Evolutionary conservation across 2,113 vertebrate genomes (phyloP).

Genomic region (Apus apus): DNA sequence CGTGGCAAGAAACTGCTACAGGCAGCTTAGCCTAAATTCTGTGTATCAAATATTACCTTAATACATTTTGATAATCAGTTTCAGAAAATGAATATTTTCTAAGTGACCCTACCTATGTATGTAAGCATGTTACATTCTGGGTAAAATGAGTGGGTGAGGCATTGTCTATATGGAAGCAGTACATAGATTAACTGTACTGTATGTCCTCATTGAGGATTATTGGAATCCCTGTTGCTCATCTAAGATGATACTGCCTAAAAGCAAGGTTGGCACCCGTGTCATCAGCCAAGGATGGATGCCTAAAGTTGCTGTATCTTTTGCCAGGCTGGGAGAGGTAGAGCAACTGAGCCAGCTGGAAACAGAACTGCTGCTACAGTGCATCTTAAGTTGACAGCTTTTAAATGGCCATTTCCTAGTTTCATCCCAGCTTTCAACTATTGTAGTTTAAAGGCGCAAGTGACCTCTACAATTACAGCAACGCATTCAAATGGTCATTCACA

Average conservation of each 20-base stretch:
- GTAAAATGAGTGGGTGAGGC: background rate
- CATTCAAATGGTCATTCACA: background rate
- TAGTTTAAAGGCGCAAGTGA: background rate
- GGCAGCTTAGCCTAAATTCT: accelerated
- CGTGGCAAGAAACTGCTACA: background rate
- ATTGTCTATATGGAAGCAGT: background rate
- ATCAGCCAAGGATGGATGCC: background rate
- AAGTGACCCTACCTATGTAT: background rate
- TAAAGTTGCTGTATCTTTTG: background rate
- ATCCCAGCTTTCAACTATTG: background rate
- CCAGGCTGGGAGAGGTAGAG: background rate
- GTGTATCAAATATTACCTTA: background rate
- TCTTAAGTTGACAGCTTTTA: background rate
- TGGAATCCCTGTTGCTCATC: background rate
- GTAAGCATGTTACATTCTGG: background rate
- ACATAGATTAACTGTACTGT: background rate
- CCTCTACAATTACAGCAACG: background rate
- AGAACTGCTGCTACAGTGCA: background rate
- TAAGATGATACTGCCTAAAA: background rate
- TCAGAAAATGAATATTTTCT: background rate
- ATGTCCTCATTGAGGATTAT: background rate
- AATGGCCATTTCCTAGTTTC: background rate
- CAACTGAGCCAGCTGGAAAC: background rate
- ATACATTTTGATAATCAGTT: background rate
- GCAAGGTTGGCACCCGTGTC: accelerated